A percentile compares a stretch with the other conserved stretches of the same genome.
phyloP scores from a whole-genome alignment of 2,113 vertebrate species.

The Shinisaurus crocodilurus region DNA sequence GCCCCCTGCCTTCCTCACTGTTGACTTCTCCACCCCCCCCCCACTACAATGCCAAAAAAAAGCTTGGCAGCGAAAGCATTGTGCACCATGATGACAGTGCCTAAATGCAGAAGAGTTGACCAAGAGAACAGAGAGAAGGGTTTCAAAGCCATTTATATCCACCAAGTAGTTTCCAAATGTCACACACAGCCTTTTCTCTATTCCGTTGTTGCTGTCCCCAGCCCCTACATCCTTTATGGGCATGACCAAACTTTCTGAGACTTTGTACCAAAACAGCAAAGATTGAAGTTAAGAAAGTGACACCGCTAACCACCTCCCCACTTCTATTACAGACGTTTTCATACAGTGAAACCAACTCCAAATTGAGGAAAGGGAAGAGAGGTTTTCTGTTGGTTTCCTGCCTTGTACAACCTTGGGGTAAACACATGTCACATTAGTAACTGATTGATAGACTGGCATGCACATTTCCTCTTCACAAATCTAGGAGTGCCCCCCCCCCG shows the following conservation, averaged over 20 bases:
- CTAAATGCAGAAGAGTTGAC: slow-evolving; percentile 42
- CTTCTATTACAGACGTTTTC: background rate
- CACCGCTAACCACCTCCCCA: background rate
- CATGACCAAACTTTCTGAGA: background rate
- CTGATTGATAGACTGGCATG: background rate
- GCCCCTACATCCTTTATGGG: slow-evolving; percentile 1
- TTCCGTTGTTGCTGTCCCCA: slow-evolving; percentile 5
- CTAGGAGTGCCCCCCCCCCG: background rate
- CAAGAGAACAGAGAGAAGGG: slow-evolving; percentile 36
- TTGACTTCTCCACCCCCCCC: slow-evolving; percentile 73
- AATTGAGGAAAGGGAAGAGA: background rate
- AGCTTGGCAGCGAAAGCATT: slow-evolving; percentile 63
- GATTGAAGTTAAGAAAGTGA: background rate
- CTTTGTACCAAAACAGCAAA: background rate
- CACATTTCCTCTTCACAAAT: background rate
- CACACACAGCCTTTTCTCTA: slow-evolving; percentile 22
- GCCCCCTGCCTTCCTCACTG: slow-evolving; percentile 54
- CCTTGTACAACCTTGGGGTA: slow-evolving; percentile 3
- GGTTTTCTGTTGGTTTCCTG: background rate
- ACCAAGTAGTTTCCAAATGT: slow-evolving; percentile 24
- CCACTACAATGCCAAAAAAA: slow-evolving; percentile 68
- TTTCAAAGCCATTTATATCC: slow-evolving; percentile 42
- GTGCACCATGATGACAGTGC: slow-evolving; percentile 47
- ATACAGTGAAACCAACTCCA: background rate
- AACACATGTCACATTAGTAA: slow-evolving; percentile 5